Evolutionary conservation across 2,888 invertebrate species (phyloP).

Genomic region (Epinotia demarniana): DNA sequence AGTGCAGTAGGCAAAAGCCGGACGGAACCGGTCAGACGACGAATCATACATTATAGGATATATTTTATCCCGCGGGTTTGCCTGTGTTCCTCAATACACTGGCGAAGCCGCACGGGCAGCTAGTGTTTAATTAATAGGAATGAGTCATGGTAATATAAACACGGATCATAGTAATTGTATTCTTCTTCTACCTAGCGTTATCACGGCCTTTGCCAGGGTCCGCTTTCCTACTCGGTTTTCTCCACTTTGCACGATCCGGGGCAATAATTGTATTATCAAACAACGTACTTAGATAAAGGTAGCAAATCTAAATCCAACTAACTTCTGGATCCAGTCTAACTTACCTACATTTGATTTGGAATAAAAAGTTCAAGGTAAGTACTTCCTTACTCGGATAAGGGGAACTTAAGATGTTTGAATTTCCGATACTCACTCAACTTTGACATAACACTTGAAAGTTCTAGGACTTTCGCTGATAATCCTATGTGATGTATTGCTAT

Average conservation of each 20-base stretch:
- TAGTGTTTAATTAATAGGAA: no score
- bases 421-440: constrained; percentile 31
- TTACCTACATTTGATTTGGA: constrained; percentile 14
- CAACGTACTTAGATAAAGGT: background rate
- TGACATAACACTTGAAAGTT: constrained; percentile 33
- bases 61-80: no score
- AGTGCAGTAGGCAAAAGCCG: no score
- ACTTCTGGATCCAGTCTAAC: background rate
- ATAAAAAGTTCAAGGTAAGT: constrained; percentile 26
- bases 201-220: no score
- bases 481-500: constrained; percentile 19
- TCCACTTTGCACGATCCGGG: no score
- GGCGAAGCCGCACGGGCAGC: no score
- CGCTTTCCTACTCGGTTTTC: no score
- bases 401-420: constrained; percentile 33
- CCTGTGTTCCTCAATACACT: no score
- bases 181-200: no score
- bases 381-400: constrained; percentile 20
- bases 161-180: background rate
- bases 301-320: constrained; percentile 18
- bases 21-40: no score
- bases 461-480: constrained; percentile 16
- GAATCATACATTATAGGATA: no score
- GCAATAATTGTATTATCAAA: background rate
- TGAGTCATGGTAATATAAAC: background rate